Conservation (phyloP, 1,140 invertebrate genomes). For the Phthorimaea operculella region DNA sequence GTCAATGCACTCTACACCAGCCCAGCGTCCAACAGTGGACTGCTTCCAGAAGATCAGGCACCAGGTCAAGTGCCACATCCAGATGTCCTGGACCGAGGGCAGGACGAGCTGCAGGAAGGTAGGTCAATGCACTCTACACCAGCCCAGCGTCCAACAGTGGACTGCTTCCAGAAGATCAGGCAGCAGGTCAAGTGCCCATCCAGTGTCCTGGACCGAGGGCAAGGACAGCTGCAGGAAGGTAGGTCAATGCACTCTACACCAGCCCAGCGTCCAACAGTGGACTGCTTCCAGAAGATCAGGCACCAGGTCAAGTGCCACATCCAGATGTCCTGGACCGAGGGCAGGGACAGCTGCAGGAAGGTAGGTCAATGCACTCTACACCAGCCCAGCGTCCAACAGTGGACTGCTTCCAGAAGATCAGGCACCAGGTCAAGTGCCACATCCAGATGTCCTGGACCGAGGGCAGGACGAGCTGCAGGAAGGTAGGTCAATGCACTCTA, state of each 20-base stretch:
- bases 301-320: conserved; percentile 97
- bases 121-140: too few species aligned
- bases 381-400: too few species aligned
- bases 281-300: conserved; percentile 96
- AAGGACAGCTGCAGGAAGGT: too few species aligned
- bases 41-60: conserved; percentile 97
- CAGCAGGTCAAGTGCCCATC: too few species aligned
- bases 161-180: too few species aligned
- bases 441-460: too few species aligned
- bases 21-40: conserved; percentile 96
- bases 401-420: too few species aligned
- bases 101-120: conserved; percentile 91
- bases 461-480: too few species aligned
- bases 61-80: conserved; percentile 96
- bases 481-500: conserved; percentile 91
- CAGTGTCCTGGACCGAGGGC: too few species aligned
- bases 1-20: conserved; percentile 96
- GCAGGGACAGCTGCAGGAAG: conserved; percentile 91
- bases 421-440: too few species aligned
- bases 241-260: too few species aligned
- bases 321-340: conserved; percentile 87
- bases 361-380: conserved; percentile 92
- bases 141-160: too few species aligned
- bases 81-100: conserved; percentile 86
- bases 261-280: conserved; percentile 96